These are phyloP conservation scores for Micrastur ruficollis DNA, from an alignment of 2,797 vertebrate genomes.

Conservation along the genomic window DNA sequence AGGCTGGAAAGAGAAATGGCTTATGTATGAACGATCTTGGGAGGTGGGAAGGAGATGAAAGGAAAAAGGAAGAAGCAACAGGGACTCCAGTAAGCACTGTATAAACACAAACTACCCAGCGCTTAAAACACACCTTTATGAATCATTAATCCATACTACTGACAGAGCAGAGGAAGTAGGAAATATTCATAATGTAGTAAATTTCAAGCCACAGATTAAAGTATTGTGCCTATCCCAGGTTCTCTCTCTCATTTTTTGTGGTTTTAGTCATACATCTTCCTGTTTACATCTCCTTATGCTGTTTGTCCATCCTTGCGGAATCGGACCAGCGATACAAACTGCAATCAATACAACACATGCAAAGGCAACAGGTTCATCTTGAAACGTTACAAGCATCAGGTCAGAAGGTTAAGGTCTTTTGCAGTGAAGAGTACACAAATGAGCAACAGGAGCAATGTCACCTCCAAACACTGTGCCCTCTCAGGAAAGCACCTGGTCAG, in stretches of 20 bases:
- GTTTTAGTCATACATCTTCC: background rate
- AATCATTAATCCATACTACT: background rate
- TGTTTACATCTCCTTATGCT: background rate
- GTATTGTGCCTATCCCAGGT: background rate
- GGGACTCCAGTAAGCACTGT: background rate
- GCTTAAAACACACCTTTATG: background rate
- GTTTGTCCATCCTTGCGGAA: background rate
- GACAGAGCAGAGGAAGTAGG: background rate
- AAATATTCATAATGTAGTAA: background rate
- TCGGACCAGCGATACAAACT: background rate
- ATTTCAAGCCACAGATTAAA: background rate
- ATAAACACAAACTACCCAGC: background rate
- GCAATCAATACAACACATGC: background rate
- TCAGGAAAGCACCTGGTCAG: background rate
- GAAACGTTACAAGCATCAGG: accelerated
- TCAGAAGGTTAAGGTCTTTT: background rate
- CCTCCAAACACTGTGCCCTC: background rate
- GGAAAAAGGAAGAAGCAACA: background rate
- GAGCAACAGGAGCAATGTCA: background rate
- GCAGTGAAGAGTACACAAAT: background rate
- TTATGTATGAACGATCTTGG: background rate
- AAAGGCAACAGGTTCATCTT: background rate
- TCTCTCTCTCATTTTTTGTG: background rate
- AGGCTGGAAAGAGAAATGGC: background rate
- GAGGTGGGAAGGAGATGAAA: background rate